phyloP scores from a whole-genome alignment of 2,113 vertebrate species.

The Aplodontia rufa region DNA sequence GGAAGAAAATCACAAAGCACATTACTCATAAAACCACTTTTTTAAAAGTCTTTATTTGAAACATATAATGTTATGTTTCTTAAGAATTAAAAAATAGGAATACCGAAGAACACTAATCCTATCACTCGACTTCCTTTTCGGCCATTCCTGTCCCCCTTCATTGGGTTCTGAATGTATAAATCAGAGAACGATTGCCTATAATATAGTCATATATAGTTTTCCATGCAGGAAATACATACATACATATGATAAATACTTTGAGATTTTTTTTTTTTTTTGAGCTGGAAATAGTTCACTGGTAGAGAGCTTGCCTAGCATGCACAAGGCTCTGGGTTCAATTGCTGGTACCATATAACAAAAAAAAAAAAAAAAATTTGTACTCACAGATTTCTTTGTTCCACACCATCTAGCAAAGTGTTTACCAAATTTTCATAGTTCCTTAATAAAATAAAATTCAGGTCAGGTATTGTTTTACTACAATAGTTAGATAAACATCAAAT shows the following conservation, averaged over 20 bases:
- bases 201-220: not conserved
- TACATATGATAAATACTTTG: not conserved
- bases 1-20: not conserved
- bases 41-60: not conserved
- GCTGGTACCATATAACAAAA: not conserved
- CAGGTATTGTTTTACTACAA: slow-evolving; percentile 6
- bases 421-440: slow-evolving; percentile 95
- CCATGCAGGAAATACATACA: not conserved
- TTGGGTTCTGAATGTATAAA: not conserved
- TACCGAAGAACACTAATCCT: not conserved
- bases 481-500: slow-evolving; percentile 25
- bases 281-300: not conserved
- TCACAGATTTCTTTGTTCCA: slow-evolving; percentile 95
- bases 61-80: slow-evolving; percentile 5
- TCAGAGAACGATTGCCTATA: not conserved
- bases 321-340: not conserved
- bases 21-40: not conserved
- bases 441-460: slow-evolving; percentile 48
- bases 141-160: not conserved
- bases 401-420: slow-evolving; percentile 89
- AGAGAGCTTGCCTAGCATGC: not conserved
- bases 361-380: slow-evolving; percentile 72
- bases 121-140: not conserved
- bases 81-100: slow-evolving; percentile 30
- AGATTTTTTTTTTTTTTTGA: not conserved